Base-by-base conservation (phyloP, 2,888 invertebrate species). In the Eupeodes luniger region DNA sequence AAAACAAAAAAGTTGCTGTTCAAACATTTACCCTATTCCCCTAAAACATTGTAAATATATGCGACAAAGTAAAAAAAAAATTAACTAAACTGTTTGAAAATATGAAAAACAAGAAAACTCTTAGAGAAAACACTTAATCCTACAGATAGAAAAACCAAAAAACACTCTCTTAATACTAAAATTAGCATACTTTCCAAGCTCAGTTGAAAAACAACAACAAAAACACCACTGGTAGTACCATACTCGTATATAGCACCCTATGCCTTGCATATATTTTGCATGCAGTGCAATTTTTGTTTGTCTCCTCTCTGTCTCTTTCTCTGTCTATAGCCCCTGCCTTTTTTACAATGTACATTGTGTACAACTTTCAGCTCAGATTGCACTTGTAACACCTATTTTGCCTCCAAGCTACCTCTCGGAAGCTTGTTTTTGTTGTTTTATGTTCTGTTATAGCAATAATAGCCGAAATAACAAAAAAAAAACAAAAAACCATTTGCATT, bases 121-220 rank as follows among this genome's bases (percentile, higher is more conserved):
- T 49, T 36, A 55, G 55, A 47, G 16, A 59, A 44, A 11, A 47
- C 12, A 47, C 66, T 14, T 5, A 47, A 59, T n/a, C 27, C 27
- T 27, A 27, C 27, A 51, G 6, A 59, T 53, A 62, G 40, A 7
- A 40, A 76, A 75, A 57, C 81, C 53, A 34, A 83, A 80, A 27
- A 87, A 76, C 76, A 87, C 77, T 77, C 79, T 72, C 77, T 80
- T 77, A 81, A 69, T 84, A 88, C 84, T 88, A 88, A 84, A 88
- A 88, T 88, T 88, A 81, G 84, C 87, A 81, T 88, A 77, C 53
- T 88, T 88, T 84, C 81, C 81, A 84, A 81, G 87, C 87, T 84
- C 84, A 74, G 84, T 84, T 81, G 77, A 69, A 40, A 7, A 40
- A 9, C 40, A 40, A 9, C 40, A 9, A 27, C 27, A 27, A 27